A percentile compares a stretch with the other conserved stretches of the same genome.
phyloP scores from a whole-genome alignment of 2,888 invertebrate species.

The Cantharis rustica region DNA sequence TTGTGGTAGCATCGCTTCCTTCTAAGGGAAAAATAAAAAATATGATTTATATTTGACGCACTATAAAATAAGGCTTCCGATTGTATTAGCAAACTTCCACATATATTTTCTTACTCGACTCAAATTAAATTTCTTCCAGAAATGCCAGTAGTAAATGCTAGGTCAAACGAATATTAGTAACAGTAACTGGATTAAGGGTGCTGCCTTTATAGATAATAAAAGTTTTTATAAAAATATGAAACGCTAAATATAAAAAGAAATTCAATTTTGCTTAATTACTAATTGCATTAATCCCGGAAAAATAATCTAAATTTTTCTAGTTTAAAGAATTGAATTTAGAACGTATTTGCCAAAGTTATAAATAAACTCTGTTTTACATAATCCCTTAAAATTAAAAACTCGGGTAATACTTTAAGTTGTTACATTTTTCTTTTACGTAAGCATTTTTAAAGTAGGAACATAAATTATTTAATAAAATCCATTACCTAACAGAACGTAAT shows the following conservation, averaged over 20 bases:
- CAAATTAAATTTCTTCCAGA: slow-evolving; percentile 36
- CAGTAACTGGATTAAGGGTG: slow-evolving; percentile 42
- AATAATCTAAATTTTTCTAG: background rate
- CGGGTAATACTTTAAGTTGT: slow-evolving; percentile 14
- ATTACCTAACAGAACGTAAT: slow-evolving; percentile 22
- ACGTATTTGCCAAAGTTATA: slow-evolving; percentile 8
- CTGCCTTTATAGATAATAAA: background rate
- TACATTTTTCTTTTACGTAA: slow-evolving; percentile 13
- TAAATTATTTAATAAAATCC: slow-evolving; percentile 29
- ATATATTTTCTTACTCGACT: slow-evolving; percentile 2
- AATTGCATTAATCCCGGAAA: background rate
- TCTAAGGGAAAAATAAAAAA: background rate
- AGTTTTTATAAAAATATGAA: background rate
- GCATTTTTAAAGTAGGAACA: slow-evolving; percentile 24
- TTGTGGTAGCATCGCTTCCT: background rate
- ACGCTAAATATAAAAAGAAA: background rate
- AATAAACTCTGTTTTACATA: slow-evolving; percentile 18
- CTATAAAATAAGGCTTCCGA: background rate
- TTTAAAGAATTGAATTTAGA: background rate
- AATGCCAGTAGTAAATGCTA: slow-evolving; percentile 35
- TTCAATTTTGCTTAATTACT: background rate
- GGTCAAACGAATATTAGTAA: slow-evolving; percentile 36
- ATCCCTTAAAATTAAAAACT: slow-evolving; percentile 19
- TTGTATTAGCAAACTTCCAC: background rate
- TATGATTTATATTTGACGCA: background rate